Evolutionary conservation across 1,140 invertebrate genomes (phyloP).

Genomic region (Diplogasteroides magnus): DNA sequence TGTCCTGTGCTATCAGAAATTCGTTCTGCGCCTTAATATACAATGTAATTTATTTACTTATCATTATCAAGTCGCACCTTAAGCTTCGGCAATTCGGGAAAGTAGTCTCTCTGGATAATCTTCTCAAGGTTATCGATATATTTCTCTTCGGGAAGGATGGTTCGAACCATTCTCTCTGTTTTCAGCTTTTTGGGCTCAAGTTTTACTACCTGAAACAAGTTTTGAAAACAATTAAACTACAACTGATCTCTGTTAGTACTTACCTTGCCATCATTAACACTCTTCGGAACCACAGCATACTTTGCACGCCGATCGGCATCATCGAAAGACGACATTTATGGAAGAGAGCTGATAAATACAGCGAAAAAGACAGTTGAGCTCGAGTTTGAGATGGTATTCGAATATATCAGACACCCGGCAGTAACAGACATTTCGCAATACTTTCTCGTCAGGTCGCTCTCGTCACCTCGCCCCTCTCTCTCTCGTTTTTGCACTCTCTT

Average conservation of each 20-base stretch:
- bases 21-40: constrained; percentile 73
- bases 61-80: constrained; percentile 57
- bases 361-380: too few species aligned
- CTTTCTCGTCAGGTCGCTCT: too few species aligned
- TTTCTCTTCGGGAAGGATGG: constrained; percentile 54
- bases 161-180: constrained; percentile 26
- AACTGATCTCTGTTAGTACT: background rate
- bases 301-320: constrained; percentile 19
- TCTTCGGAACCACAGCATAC: constrained; percentile 18
- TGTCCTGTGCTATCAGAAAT: constrained; percentile 80
- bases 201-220: constrained; percentile 28
- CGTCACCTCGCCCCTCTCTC: too few species aligned
- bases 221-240: constrained; percentile 3
- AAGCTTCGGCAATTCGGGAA: constrained; percentile 85
- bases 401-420: too few species aligned
- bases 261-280: constrained; percentile 22
- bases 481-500: too few species aligned
- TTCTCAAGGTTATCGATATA: constrained; percentile 73
- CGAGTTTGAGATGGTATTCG: too few species aligned
- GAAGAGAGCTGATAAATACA: background rate
- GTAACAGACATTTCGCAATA: too few species aligned
- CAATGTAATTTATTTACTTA: background rate
- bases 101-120: constrained; percentile 94
- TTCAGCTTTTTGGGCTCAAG: constrained; percentile 27
- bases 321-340: constrained; percentile 26